phyloP scores from a whole-genome alignment of 2,888 invertebrate species.

The Lochmaea capreae region DNA sequence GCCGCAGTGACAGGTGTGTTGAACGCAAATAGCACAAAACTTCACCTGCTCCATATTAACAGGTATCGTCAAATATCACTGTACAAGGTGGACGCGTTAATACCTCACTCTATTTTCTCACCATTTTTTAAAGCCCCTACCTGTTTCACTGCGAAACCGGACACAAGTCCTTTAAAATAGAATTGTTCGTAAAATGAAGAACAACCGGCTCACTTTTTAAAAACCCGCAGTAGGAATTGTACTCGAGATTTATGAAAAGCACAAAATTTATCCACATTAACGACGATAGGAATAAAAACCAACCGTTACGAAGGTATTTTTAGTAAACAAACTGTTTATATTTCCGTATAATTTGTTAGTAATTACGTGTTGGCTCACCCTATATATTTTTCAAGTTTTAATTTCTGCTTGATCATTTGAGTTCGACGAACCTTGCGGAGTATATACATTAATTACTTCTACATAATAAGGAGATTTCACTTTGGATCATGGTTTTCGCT shows the following conservation, averaged over 20 bases:
- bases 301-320: not conserved
- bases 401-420: no score
- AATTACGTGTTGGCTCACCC: no score
- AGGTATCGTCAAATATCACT: slow-evolving; percentile 53
- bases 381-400: no score
- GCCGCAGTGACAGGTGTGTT: slow-evolving; percentile 58
- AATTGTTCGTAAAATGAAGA: not conserved
- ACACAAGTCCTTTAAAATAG: slow-evolving; percentile 3
- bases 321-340: no score
- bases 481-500: no score
- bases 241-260: not conserved
- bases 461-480: no score
- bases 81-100: slow-evolving; percentile 43
- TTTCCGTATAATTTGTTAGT: no score
- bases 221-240: not conserved
- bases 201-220: not conserved
- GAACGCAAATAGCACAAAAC: slow-evolving; percentile 54
- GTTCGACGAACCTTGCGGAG: no score
- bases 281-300: not conserved
- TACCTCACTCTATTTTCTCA: slow-evolving; percentile 26
- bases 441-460: no score
- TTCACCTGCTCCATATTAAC: slow-evolving; percentile 59
- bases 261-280: not conserved
- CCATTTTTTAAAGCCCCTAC: slow-evolving; percentile 32
- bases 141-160: slow-evolving; percentile 15